Evolutionary conservation across 1,140 invertebrate species (phyloP).

Genomic region (Drosophila neocordata): DNA sequence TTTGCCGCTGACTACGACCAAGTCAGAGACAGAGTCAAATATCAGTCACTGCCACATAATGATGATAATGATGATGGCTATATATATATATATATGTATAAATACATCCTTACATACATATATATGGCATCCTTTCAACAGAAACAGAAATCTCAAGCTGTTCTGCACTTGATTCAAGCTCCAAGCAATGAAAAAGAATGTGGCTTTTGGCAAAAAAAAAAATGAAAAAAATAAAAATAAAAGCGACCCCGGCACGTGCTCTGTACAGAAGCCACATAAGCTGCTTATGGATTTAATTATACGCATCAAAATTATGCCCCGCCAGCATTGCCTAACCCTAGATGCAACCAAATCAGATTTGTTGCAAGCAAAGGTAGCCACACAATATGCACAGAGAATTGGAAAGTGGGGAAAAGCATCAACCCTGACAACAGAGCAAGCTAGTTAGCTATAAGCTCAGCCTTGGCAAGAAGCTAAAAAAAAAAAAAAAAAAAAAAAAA

Average conservation of each 20-base stretch:
- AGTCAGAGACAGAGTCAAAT: slow-evolving; percentile 1
- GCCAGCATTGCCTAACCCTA: neutral
- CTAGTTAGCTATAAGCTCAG: no score
- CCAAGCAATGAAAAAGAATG: neutral
- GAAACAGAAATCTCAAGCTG: slow-evolving; percentile 28
- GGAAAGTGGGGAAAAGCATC: neutral
- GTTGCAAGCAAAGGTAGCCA: neutral
- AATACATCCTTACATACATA: neutral
- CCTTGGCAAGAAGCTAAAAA: no score
- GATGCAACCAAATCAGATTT: slow-evolving; percentile 7
- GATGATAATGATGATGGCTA: neutral
- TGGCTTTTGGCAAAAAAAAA: neutral
- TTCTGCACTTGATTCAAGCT: slow-evolving; percentile 2
- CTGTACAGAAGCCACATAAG: slow-evolving; percentile 38
- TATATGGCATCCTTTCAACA: neutral
- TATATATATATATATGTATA: neutral
- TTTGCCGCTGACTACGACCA: slow-evolving; percentile 14
- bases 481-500: no score
- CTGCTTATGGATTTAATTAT: slow-evolving; percentile 54
- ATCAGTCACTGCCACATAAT: neutral
- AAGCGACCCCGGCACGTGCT: neutral
- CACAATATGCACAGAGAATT: neutral
- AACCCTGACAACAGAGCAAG: neutral
- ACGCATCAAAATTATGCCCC: slow-evolving; percentile 24
- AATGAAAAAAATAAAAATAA: neutral